phyloP scores from a whole-genome alignment of 2,888 invertebrate genomes.

The Gymnocheta viridis region DNA sequence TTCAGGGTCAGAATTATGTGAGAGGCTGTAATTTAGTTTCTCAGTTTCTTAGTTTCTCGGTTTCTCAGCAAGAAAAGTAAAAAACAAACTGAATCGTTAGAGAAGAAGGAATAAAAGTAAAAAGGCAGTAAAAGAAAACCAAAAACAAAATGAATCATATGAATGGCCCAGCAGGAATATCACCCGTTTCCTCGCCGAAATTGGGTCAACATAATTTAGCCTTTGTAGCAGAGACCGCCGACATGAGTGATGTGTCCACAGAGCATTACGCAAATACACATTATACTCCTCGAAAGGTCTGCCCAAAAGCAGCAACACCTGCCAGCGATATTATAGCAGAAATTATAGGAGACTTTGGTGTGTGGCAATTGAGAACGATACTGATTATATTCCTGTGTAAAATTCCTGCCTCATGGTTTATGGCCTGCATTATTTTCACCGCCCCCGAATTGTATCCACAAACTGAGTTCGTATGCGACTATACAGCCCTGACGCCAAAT shows the following conservation, averaged over 20 bases:
- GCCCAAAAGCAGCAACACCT: slow-evolving; percentile 30
- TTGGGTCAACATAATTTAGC: slow-evolving; percentile 71
- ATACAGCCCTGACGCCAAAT: slow-evolving; percentile 68
- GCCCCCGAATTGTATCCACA: slow-evolving; percentile 80
- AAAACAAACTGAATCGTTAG: not conserved
- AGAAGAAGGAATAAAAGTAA: not conserved
- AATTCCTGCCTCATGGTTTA: slow-evolving; percentile 83
- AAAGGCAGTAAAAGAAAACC: not conserved
- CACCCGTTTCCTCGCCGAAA: slow-evolving; percentile 71
- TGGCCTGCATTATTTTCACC: slow-evolving; percentile 83
- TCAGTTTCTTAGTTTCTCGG: too few relatives aligned
- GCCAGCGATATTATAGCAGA: slow-evolving; percentile 77
- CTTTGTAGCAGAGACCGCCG: slow-evolving; percentile 35
- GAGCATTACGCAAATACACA: slow-evolving; percentile 1
- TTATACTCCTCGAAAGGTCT: not conserved
- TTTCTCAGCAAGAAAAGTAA: not conserved
- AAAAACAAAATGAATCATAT: slow-evolving; percentile 46
- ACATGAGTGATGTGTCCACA: not conserved
- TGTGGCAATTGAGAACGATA: slow-evolving; percentile 82
- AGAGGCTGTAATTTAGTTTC: not conserved
- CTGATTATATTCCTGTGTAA: slow-evolving; percentile 82
- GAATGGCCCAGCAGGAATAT: slow-evolving; percentile 51
- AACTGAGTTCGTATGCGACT: slow-evolving; percentile 76
- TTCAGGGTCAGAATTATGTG: slow-evolving; percentile 53
- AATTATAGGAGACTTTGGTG: slow-evolving; percentile 81